phyloP scores from a whole-genome alignment of 2,888 invertebrate genomes.

The Phyllotreta striolata region DNA sequence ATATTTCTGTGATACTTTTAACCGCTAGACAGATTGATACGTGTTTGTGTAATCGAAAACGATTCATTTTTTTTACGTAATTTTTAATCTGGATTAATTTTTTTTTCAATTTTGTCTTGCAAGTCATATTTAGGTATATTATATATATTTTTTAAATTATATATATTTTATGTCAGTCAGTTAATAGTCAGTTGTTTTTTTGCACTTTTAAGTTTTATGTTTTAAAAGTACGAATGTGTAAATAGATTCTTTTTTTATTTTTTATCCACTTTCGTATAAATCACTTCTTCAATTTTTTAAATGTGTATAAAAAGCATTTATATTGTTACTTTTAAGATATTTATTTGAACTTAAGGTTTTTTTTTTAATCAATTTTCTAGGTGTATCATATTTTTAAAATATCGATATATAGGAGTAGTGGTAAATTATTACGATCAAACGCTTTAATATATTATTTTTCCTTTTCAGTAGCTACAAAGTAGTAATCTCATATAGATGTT shows the following conservation, averaged over 20 bases:
- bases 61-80: conserved; percentile 33
- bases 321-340: conserved; percentile 56
- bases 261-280: conserved; percentile 22
- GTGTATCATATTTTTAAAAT: conserved; percentile 39
- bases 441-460: conserved; percentile 52
- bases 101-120: conserved; percentile 45
- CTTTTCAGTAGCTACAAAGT: conserved; percentile 51
- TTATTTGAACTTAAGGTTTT: conserved; percentile 44
- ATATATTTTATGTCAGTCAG: conserved; percentile 42
- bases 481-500: conserved; percentile 43
- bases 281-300: conserved; percentile 31
- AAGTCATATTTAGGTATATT: conserved; percentile 46
- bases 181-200: conserved; percentile 43
- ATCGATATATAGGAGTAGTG: conserved; percentile 28
- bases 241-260: conserved; percentile 39
- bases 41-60: conserved; percentile 28
- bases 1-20: conserved; percentile 55
- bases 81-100: conserved; percentile 37
- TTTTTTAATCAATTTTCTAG: conserved; percentile 34
- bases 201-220: conserved; percentile 32
- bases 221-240: conserved; percentile 33
- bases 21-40: conserved; percentile 50
- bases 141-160: conserved; percentile 39
- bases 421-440: conserved; percentile 40
- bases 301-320: conserved; percentile 51